Conservation (phyloP, 2,113 vertebrate genomes). For the Nibea coibor region DNA sequence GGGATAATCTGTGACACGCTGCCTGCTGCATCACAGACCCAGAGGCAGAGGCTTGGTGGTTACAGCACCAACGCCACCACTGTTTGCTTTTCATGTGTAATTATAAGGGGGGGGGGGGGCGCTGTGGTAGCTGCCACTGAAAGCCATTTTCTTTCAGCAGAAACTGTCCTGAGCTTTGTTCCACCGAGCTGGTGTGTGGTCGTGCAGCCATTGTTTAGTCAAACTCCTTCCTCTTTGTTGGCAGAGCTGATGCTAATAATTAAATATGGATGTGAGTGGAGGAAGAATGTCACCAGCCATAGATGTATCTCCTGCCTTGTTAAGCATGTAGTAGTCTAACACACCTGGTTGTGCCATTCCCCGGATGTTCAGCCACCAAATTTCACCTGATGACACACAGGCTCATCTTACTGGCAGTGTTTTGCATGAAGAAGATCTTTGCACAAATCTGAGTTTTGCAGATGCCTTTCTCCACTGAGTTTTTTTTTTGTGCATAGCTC, state of each 20-base stretch:
- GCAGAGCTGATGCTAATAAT: conserved; percentile 1
- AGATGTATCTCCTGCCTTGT: neutral
- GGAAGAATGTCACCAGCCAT: conserved; percentile 9
- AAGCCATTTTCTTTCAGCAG: neutral
- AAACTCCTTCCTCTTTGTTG: neutral
- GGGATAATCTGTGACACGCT: conserved; percentile 41
- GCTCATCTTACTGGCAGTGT: too few relatives aligned
- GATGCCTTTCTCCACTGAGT: too few relatives aligned
- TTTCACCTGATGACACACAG: too few relatives aligned
- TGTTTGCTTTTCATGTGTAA: neutral
- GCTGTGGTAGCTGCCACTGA: neutral
- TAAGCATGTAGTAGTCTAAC: too few relatives aligned
- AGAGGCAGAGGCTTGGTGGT: conserved; percentile 19
- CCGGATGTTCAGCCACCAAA: too few relatives aligned
- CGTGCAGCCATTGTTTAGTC: neutral
- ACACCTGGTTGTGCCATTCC: too few relatives aligned
- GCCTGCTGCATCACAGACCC: conserved; percentile 1
- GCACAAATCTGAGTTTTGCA: too few relatives aligned
- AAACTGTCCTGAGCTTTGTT: neutral
- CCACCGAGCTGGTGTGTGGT: neutral
- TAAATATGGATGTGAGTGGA: neutral
- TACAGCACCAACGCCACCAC: neutral
- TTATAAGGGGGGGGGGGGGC: neutral
- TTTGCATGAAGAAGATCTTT: too few relatives aligned
- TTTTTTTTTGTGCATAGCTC: too few relatives aligned